Evolutionary conservation across 37 sponge, comb jelly and placozoan genomes (phyloP).

Genomic region (Geodia barretti): DNA sequence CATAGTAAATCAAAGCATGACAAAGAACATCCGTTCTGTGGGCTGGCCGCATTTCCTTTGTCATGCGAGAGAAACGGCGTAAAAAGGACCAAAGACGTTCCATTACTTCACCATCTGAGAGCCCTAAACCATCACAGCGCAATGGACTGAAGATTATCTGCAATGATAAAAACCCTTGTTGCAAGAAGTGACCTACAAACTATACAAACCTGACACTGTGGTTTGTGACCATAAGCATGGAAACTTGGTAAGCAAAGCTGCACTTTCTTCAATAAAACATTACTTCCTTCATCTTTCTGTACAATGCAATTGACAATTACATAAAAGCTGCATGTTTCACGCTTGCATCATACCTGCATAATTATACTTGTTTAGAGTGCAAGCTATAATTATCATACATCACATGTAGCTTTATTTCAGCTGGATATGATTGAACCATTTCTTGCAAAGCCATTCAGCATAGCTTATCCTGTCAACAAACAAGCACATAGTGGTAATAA

Average conservation of each 20-base stretch:
- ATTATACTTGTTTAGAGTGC: background rate
- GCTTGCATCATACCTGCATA: background rate
- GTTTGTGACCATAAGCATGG: constrained; percentile 16
- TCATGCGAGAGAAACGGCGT: constrained; percentile 15
- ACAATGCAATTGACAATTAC: background rate
- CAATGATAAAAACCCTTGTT: background rate
- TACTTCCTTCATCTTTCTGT: background rate
- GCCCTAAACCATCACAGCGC: background rate
- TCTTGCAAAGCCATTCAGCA: constrained; percentile 7
- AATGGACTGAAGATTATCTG: constrained; percentile 1
- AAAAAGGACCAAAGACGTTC: background rate
- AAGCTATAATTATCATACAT: constrained; percentile 33
- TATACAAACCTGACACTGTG: constrained; percentile 13
- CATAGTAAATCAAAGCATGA: constrained; percentile 11
- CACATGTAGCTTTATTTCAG: background rate
- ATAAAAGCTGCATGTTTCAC: background rate
- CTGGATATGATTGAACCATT: background rate
- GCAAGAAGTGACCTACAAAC: background rate
- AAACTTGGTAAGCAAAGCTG: constrained; percentile 6
- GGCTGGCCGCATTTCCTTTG: constrained; percentile 20
- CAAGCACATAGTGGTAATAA: background rate
- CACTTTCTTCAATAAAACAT: constrained; percentile 11
- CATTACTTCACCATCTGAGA: background rate
- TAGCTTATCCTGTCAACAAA: constrained; percentile 3
- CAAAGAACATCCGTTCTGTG: constrained; percentile 9